Base-by-base conservation (phyloP, 2,888 invertebrate genomes). In the Sinotaia quadrata region DNA sequence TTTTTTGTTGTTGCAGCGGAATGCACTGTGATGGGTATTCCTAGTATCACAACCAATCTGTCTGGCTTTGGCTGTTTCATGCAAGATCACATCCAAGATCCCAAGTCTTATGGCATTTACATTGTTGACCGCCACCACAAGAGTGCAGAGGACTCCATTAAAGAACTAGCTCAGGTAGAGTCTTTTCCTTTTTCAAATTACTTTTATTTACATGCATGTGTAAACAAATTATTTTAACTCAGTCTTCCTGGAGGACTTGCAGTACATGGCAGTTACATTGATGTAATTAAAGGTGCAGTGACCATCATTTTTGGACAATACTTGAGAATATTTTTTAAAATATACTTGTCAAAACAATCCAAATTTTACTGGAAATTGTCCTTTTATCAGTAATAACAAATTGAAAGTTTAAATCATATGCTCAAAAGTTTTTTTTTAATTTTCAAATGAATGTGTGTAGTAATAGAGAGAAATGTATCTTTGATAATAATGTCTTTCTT, bases 11-110 rank as follows among this genome's bases (percentile, higher is more conserved):
- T 75, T 73, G 47, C 81, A 87, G 99, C 98, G 0, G 99, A 99
- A 88, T 99, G 99, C 84, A 99, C 99, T 0, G 98, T 99, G n/a
- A 98, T 99, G 98, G 99, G 99, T 0, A 98, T 99, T 81, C 99
- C 99, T 0, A 97, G 96, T 83, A 92, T 99, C 77, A 97, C 98
- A 0, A 99, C 99, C 12, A 99, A 99, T 88, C 90, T 99, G 4
- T 98, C 98, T 56, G 95, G 96, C 49, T 98, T 98, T 88, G 98
- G 98, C 2, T 98, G 98, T 87, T 98, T 98, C 89, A 98, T 98
- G 96, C 93, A 96, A 81, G 97, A 99, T 79, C 97, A 98, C 87
- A 94, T 99, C 69, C 94, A 96, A 0, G 98, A 99, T 88, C 98
- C 98, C 0, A 94, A 95, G 92, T 96, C 96, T 1, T 99, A 99